Conservation (phyloP, 2,113 vertebrate species). For the Melanocharis versteri region DNA sequence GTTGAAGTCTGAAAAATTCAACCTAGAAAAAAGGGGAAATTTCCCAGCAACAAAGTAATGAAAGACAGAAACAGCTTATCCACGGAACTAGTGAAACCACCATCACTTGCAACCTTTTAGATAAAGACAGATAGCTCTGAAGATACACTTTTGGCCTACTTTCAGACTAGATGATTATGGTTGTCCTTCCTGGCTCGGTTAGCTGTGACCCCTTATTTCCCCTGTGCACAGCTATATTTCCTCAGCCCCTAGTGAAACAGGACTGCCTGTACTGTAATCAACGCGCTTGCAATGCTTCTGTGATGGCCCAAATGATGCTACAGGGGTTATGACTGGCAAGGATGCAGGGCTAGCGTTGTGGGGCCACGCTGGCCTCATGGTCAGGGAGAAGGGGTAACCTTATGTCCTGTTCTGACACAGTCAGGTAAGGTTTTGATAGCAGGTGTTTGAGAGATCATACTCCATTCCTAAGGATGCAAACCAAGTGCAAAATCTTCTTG, state of each 20-base stretch:
- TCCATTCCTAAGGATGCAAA: background rate
- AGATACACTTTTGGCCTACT: background rate
- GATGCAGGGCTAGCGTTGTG: background rate
- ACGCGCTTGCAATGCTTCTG: accelerated
- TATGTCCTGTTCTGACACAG: background rate
- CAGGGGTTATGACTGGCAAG: background rate
- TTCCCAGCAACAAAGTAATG: background rate
- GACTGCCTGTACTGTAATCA: background rate
- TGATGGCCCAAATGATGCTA: background rate
- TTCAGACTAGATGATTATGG: background rate
- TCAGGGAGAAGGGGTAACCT: background rate
- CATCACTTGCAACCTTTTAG: background rate
- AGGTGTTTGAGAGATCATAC: background rate
- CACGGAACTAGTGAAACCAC: background rate
- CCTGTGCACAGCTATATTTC: background rate
- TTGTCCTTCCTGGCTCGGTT: background rate
- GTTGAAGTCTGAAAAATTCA: background rate
- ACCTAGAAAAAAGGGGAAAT: background rate
- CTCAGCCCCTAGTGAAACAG: background rate
- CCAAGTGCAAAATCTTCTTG: background rate
- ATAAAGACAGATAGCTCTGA: background rate
- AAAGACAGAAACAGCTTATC: background rate
- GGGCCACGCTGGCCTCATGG: accelerated
- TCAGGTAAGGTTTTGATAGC: background rate
- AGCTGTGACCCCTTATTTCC: background rate